Evolutionary conservation across 2,888 invertebrate genomes (phyloP), one percentile per base, ranked within the genome.

Genomic region (Amphipyra tragopoginis): DNA sequence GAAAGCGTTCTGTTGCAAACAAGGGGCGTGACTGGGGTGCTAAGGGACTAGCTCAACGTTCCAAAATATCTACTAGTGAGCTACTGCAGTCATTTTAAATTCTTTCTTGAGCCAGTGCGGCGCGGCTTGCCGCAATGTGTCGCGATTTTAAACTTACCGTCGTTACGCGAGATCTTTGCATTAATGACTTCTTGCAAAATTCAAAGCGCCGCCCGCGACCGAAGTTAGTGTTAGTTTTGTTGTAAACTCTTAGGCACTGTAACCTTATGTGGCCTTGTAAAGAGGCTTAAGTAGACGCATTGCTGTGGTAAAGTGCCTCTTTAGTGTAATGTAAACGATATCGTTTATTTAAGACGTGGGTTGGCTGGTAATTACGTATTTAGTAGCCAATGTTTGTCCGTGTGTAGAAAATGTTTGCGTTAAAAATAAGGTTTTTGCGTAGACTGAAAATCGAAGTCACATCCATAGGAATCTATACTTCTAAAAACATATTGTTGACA

Each of bases 141-240:
- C 68, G 56, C 76, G 74, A 77, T 82, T 82, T 81, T 76, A 74
- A 81, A 82, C 72, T 77, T 72, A 72, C 63, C 64, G 64, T 72
- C 62, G 65, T 75, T 79, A 71, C 65, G 68, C 69, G 62, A 70
- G 60, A 71, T 76, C 77, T 80, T 81, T 80, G 80, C 82, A 82
- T 86, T n/a, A 84, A 86, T 79, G 75, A 78, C 76, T 76, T 62
- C 60, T 69, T 50, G 60, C 63, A 69, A 78, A 79, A 80, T 80
- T 76, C 75, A 60, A 71, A 75, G 72, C 69, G 69, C 38, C 54
- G 11, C 44, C 38, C 54, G 11, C 44, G 50, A n/a, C 43, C 42
- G 21, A 58, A 66, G 45, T 68, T 63, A 29, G 42, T 50, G 59
- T 59, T 64, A 62, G 67, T 64, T 58, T 64, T 58, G 63, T 64